These are phyloP conservation scores for Phalacrocorax pelagicus DNA, from an alignment of 2,113 vertebrate genomes.

Conservation along the genomic window DNA sequence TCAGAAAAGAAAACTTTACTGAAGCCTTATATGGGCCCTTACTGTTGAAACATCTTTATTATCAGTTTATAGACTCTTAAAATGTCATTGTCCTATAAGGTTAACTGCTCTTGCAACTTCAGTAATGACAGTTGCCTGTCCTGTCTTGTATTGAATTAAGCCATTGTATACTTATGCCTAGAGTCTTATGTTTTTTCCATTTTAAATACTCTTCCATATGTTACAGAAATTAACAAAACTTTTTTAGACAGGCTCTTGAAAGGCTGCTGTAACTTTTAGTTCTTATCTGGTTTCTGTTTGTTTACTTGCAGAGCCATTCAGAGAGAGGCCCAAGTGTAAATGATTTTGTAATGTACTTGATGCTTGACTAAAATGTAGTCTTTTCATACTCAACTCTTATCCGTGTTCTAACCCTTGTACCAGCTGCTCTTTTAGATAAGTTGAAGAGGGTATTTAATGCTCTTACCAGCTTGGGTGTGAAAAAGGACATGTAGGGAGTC, in stretches of 20 bases:
- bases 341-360: neutral
- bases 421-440: neutral
- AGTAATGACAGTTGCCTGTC: neutral
- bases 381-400: neutral
- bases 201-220: neutral
- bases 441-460: neutral
- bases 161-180: neutral
- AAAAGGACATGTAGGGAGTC: neutral
- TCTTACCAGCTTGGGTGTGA: neutral
- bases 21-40: neutral
- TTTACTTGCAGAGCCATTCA: neutral
- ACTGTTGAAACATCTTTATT: neutral
- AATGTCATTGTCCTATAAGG: neutral
- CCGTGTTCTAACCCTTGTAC: neutral
- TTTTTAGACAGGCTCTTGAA: neutral
- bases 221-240: neutral
- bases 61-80: neutral
- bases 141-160: neutral
- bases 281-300: neutral
- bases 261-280: neutral
- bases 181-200: neutral
- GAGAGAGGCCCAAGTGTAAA: neutral
- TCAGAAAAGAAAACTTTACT: neutral
- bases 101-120: neutral
- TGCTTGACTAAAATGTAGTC: neutral